Evolutionary conservation across 2,113 vertebrate genomes (phyloP).

Genomic region (Melanotaenia duboulayi): DNA sequence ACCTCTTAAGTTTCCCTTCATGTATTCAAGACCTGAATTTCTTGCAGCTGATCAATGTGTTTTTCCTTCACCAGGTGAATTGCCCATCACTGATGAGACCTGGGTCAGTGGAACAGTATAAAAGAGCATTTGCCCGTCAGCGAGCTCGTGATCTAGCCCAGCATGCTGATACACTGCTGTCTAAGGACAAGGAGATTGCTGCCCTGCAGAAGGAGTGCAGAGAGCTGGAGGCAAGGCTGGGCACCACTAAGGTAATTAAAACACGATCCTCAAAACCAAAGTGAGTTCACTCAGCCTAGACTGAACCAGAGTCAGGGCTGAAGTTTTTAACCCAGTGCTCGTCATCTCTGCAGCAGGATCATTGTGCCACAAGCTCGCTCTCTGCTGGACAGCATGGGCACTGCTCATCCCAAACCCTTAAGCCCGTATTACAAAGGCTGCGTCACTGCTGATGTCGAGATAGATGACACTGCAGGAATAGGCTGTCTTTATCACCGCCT

Average conservation of each 20-base stretch:
- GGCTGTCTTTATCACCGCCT: conserved; percentile 62
- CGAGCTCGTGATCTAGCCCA: conserved; percentile 92
- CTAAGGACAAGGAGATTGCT: conserved; percentile 95
- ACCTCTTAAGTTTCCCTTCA: not conserved
- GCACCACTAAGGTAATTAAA: conserved; percentile 84
- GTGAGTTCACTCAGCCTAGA: not conserved
- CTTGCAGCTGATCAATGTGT: not conserved
- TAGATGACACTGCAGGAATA: conserved; percentile 69
- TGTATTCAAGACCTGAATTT: not conserved
- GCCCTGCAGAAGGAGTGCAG: conserved; percentile 90
- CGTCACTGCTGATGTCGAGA: conserved; percentile 63
- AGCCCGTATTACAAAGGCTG: conserved; percentile 57
- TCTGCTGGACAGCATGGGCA: conserved; percentile 70
- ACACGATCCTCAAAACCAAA: not conserved
- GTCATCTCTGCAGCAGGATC: not conserved
- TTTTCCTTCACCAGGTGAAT: conserved; percentile 83
- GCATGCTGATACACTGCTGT: conserved; percentile 91
- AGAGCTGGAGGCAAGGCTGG: conserved; percentile 87
- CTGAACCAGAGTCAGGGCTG: not conserved
- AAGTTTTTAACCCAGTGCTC: not conserved
- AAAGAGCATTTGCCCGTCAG: conserved; percentile 91
- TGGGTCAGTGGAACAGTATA: conserved; percentile 89
- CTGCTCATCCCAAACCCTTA: conserved; percentile 44
- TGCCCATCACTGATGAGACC: conserved; percentile 85
- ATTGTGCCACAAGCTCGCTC: conserved; percentile 43